A percentile compares a stretch with the other conserved stretches of the same genome.
These are phyloP conservation scores for Edolisoma coerulescens DNA, from an alignment of 2,113 vertebrate genomes.

Conservation along the genomic window DNA sequence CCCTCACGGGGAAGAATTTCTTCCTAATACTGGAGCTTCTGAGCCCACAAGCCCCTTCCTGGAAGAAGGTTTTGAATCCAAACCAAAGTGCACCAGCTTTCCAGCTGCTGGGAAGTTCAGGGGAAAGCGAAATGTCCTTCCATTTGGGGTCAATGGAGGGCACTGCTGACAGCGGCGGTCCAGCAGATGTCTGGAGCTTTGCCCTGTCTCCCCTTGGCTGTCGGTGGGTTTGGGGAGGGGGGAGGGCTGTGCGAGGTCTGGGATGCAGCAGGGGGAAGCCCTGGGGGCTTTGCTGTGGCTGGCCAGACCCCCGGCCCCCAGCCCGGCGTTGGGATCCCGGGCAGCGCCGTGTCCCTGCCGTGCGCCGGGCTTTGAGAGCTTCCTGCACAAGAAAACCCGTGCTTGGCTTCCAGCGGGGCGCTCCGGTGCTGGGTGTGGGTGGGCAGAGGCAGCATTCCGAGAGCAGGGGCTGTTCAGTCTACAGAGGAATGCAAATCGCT, in stretches of 20 bases:
- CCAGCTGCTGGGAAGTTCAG: background rate
- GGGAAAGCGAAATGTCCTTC: background rate
- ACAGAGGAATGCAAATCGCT: background rate
- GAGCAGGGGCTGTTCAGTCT: background rate
- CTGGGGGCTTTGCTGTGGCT: background rate
- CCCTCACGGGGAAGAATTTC: background rate
- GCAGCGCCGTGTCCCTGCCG: background rate
- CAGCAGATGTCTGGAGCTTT: background rate
- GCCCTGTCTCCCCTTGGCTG: background rate
- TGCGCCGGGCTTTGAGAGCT: background rate
- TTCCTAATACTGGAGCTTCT: background rate
- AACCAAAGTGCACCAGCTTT: background rate
- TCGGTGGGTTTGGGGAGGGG: background rate
- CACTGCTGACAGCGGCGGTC: background rate
- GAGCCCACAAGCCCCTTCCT: background rate
- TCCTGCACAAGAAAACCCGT: background rate
- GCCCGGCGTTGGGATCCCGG: background rate
- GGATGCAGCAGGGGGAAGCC: background rate
- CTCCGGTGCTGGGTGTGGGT: background rate
- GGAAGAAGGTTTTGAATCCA: background rate
- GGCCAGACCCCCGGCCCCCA: background rate
- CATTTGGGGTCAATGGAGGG: background rate
- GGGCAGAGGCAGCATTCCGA: background rate
- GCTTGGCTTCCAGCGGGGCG: background rate
- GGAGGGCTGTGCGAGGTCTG: background rate